phyloP scores from a whole-genome alignment of 2,113 vertebrate species.

The Scopus umbretta region DNA sequence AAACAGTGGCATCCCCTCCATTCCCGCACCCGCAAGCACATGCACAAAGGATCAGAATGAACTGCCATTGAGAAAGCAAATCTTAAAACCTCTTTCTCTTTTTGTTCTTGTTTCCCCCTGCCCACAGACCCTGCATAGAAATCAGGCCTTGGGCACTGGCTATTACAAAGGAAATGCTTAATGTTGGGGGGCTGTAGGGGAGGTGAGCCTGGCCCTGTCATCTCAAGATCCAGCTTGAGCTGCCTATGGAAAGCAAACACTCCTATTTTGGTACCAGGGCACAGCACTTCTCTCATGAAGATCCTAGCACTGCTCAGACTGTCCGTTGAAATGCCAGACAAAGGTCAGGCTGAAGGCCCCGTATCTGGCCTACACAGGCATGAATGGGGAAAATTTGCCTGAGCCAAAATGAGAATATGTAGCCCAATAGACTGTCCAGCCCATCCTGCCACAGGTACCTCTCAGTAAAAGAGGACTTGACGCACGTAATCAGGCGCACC shows the following conservation, averaged over 20 bases:
- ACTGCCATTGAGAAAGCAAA: background rate
- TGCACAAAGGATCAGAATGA: background rate
- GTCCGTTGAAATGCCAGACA: background rate
- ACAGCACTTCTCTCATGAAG: background rate
- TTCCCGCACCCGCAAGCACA: background rate
- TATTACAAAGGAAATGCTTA: background rate
- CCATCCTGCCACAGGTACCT: background rate
- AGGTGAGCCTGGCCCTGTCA: background rate
- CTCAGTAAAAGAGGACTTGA: background rate
- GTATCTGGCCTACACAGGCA: background rate
- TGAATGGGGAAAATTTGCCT: fast-evolving
- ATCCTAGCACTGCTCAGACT: background rate
- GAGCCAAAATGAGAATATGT: background rate
- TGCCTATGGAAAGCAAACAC: background rate
- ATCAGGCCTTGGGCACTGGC: background rate
- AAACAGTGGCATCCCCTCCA: background rate
- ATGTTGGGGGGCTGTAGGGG: background rate
- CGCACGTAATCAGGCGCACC: background rate
- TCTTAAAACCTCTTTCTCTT: background rate
- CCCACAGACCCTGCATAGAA: background rate
- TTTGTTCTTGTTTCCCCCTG: background rate
- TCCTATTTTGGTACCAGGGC: background rate
- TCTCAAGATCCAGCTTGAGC: background rate
- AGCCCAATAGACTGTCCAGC: background rate
- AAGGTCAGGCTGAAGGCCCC: background rate